Percentiles rank a stretch among this genome's conserved stretches.
Evolutionary conservation across 2,113 vertebrate species (phyloP).

Genomic region (Halichoerus grypus): DNA sequence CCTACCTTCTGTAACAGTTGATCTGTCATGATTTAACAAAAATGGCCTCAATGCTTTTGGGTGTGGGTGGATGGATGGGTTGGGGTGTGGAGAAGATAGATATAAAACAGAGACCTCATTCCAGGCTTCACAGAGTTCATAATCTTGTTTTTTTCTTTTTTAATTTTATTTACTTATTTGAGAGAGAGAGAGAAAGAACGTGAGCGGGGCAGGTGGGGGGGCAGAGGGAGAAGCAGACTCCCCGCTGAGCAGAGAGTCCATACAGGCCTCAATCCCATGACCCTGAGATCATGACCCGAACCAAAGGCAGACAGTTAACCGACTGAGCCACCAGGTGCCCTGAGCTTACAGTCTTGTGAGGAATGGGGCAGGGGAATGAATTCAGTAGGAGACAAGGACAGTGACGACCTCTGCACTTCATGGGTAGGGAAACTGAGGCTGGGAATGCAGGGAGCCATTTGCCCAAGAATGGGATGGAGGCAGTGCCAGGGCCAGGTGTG

Average conservation of each 20-base stretch:
- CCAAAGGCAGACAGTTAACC: too few relatives aligned
- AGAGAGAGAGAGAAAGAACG: neutral
- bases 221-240: neutral
- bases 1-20: neutral
- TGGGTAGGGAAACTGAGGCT: neutral
- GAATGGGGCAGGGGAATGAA: neutral
- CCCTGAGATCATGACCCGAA: too few relatives aligned
- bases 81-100: neutral
- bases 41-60: neutral
- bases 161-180: neutral
- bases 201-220: too few relatives aligned
- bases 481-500: neutral
- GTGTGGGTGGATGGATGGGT: neutral
- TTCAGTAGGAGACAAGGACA: neutral
- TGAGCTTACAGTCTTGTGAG: neutral
- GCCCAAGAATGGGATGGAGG: neutral
- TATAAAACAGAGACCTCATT: neutral
- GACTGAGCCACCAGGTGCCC: too few relatives aligned
- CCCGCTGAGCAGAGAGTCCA: too few relatives aligned
- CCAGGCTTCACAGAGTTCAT: neutral
- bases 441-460: neutral
- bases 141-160: neutral
- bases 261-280: too few relatives aligned
- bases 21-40: neutral
- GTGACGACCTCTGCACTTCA: neutral